These are phyloP conservation scores for Neosalanx taihuensis DNA, from an alignment of 2,797 vertebrate species.

Conservation along the genomic window DNA sequence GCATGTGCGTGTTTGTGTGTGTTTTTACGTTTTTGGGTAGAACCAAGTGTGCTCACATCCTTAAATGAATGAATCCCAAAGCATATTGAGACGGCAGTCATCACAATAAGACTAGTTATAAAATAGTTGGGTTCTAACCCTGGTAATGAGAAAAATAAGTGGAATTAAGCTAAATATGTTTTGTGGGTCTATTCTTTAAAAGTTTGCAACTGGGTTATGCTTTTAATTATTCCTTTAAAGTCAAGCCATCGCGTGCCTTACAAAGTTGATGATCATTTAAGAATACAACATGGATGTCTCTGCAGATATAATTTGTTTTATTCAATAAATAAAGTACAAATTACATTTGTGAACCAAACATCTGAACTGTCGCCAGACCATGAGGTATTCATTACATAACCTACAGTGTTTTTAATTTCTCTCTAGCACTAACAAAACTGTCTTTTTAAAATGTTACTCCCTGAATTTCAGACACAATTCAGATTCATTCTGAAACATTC, in stretches of 20 bases:
- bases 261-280: constrained; percentile 20
- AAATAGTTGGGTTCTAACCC: too few species aligned
- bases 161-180: not conserved
- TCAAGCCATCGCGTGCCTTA: not conserved
- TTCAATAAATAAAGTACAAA: constrained; percentile 82
- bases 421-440: constrained; percentile 55
- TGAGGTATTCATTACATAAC: constrained; percentile 85
- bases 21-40: not conserved
- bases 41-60: not conserved
- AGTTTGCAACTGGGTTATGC: not conserved
- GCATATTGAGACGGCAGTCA: too few species aligned
- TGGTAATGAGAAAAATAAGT: not conserved
- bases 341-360: constrained; percentile 80
- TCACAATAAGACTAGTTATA: too few species aligned
- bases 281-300: constrained; percentile 38
- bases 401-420: constrained; percentile 67
- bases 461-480: constrained; percentile 62
- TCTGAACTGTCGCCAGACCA: constrained; percentile 85
- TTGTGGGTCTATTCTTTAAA: not conserved
- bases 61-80: too few species aligned
- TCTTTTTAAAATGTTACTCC: constrained; percentile 63
- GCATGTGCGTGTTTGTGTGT: constrained; percentile 14
- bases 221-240: not conserved
- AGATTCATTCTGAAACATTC: constrained; percentile 54
- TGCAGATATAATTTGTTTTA: constrained; percentile 76